A percentile compares a stretch with the other conserved stretches of the same genome.
These are phyloP conservation scores for Panurus biarmicus DNA, from an alignment of 2,113 vertebrate species.

Conservation along the genomic window DNA sequence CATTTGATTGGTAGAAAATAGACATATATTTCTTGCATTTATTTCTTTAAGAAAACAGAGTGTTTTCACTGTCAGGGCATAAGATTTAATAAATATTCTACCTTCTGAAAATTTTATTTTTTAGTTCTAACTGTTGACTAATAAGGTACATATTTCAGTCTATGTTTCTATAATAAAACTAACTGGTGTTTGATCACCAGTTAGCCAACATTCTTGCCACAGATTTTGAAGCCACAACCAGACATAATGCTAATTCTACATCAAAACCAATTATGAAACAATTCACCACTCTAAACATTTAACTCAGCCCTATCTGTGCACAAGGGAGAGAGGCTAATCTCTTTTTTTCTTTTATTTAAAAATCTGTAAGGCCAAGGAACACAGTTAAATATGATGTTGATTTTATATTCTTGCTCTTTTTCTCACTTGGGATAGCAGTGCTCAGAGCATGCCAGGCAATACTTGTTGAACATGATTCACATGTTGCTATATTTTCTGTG, in stretches of 20 bases:
- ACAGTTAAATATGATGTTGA: neutral
- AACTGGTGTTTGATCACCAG: neutral
- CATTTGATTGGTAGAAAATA: neutral
- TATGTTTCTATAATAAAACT: neutral
- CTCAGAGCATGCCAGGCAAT: neutral
- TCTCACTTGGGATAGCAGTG: neutral
- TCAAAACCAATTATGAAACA: neutral
- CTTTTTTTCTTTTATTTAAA: neutral
- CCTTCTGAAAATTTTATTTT: neutral
- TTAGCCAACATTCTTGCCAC: neutral
- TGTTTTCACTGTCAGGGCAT: neutral
- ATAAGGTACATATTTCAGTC: neutral
- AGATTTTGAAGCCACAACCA: neutral
- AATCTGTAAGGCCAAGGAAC: neutral
- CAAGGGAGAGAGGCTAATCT: fast-evolving
- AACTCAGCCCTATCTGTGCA: neutral
- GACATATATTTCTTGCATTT: neutral
- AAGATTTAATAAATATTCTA: constrained; percentile 2
- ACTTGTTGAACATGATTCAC: neutral
- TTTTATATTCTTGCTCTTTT: neutral
- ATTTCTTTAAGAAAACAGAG: neutral
- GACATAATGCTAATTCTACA: neutral
- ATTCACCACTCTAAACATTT: neutral
- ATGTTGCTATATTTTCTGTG: neutral
- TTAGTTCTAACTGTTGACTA: neutral